These are phyloP conservation scores for Channa maculata DNA, from an alignment of 2,113 vertebrate genomes.

Conservation along the genomic window DNA sequence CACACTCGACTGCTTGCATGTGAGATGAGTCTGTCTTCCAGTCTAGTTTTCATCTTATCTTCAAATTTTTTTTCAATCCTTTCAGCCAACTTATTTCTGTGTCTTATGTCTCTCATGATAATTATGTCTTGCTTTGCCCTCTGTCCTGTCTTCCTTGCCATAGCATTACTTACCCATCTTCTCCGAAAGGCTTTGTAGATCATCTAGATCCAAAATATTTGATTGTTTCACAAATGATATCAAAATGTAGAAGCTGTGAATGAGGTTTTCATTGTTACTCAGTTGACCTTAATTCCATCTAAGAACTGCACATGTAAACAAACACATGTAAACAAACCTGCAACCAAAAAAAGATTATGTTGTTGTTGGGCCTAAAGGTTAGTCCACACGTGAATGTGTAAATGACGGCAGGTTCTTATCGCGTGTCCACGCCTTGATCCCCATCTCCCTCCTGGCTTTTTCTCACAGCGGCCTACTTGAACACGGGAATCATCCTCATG, in stretches of 20 bases:
- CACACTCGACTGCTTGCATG: conserved; percentile 40
- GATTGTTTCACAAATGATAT: not conserved
- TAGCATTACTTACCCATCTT: not conserved
- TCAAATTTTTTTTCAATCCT: not conserved
- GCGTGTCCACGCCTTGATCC: not conserved
- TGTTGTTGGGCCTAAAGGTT: too few species aligned
- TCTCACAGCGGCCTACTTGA: conserved; percentile 94
- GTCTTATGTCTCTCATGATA: conserved; percentile 3
- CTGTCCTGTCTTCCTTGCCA: not conserved
- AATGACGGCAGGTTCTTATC: too few species aligned
- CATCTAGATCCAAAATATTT: not conserved
- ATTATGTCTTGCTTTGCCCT: conserved; percentile 7
- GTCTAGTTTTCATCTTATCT: not conserved
- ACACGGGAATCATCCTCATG: conserved; percentile 98
- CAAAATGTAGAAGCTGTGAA: not conserved
- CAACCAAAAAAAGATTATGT: too few species aligned
- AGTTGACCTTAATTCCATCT: not conserved
- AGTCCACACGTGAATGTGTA: too few species aligned
- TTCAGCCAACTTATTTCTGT: not conserved
- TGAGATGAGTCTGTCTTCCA: conserved; percentile 30
- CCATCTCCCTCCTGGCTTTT: not conserved
- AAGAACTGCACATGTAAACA: not conserved
- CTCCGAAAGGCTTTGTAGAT: not conserved
- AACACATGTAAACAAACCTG: not conserved
- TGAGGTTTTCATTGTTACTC: not conserved